phyloP scores from a whole-genome alignment of 1,140 invertebrate genomes.

The Sminthurinus signatus region DNA sequence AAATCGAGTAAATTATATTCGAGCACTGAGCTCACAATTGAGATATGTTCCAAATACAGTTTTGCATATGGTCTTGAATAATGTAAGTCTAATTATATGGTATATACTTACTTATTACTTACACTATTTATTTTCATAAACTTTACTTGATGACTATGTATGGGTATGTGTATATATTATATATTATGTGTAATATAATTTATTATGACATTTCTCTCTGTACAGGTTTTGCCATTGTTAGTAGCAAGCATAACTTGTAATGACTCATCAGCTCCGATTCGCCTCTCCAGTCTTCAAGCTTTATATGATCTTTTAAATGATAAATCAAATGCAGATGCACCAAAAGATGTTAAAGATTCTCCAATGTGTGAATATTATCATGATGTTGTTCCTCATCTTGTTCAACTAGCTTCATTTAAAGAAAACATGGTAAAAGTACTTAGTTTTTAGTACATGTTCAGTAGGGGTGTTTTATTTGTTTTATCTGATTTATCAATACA shows the following conservation, averaged over 20 bases:
- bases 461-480: no score
- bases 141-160: no score
- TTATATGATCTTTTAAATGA: slow-evolving; percentile 49
- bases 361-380: slow-evolving; percentile 51
- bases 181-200: no score
- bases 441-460: no score
- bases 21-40: slow-evolving; percentile 32
- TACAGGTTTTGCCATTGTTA: slow-evolving; percentile 59
- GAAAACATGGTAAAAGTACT: slow-evolving; percentile 61
- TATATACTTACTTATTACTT: no score
- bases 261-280: slow-evolving; percentile 52
- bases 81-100: slow-evolving; percentile 31
- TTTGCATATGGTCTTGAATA: slow-evolving; percentile 29
- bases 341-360: neutral
- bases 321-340: neutral
- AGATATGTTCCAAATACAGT: slow-evolving; percentile 31
- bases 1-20: slow-evolving; percentile 30
- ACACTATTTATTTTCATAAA: no score
- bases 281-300: slow-evolving; percentile 54
- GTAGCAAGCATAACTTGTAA: slow-evolving; percentile 54
- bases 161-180: no score
- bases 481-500: no score
- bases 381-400: slow-evolving; percentile 54
- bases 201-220: no score
- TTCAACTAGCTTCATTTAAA: slow-evolving; percentile 54